These are phyloP conservation scores for Macaria notata DNA, from an alignment of 2,888 invertebrate genomes.

Conservation along the genomic window DNA sequence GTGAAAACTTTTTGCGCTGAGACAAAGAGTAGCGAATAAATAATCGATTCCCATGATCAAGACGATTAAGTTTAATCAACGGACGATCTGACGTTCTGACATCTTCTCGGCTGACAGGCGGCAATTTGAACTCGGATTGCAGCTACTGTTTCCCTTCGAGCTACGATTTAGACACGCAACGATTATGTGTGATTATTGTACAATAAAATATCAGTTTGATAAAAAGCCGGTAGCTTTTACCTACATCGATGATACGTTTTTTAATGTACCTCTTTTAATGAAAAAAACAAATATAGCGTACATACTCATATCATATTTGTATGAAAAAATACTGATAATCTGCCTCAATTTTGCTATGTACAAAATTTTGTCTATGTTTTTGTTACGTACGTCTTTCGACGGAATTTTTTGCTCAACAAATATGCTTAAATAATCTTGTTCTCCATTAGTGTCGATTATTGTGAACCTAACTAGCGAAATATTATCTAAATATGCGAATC, in stretches of 20 bases:
- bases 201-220: slow-evolving; percentile 22
- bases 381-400: too few relatives aligned
- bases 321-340: too few relatives aligned
- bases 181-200: slow-evolving; percentile 22
- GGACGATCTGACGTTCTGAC: slow-evolving; percentile 40
- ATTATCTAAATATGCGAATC: slow-evolving; percentile 20
- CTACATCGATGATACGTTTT: too few relatives aligned
- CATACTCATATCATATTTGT: too few relatives aligned
- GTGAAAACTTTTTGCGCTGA: slow-evolving; percentile 5
- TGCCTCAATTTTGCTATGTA: too few relatives aligned
- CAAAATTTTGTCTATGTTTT: too few relatives aligned
- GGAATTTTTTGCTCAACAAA: neutral
- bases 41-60: slow-evolving; percentile 67
- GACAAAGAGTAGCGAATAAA: slow-evolving; percentile 11
- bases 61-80: slow-evolving; percentile 44
- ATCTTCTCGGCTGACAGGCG: slow-evolving; percentile 52
- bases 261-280: too few relatives aligned
- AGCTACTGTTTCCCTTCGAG: slow-evolving; percentile 61
- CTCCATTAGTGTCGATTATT: slow-evolving; percentile 18
- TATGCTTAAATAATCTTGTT: slow-evolving; percentile 12
- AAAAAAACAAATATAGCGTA: too few relatives aligned
- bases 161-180: slow-evolving; percentile 58
- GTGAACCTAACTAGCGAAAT: slow-evolving; percentile 15
- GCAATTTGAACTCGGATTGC: slow-evolving; percentile 57
- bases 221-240: slow-evolving; percentile 1